Conservation (phyloP, 2,797 vertebrate genomes). For the Poecilia gillii region DNA sequence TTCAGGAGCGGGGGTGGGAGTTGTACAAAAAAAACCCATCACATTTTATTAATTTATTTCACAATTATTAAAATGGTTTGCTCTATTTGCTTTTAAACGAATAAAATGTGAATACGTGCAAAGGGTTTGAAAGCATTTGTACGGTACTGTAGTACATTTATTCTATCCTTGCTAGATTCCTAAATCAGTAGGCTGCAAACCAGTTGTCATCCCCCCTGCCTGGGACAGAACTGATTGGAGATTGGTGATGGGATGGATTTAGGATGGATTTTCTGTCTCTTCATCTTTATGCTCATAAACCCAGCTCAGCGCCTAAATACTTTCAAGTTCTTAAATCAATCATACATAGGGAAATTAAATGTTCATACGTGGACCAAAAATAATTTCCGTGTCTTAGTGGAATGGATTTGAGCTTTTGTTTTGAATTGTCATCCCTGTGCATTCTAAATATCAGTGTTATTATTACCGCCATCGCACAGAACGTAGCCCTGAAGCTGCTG, state of each 20-base stretch:
- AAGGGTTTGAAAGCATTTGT: background rate
- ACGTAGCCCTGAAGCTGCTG: slow-evolving; percentile 1
- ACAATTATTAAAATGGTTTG: background rate
- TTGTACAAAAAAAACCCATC: background rate
- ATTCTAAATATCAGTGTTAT: slow-evolving; percentile 28
- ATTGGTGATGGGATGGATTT: slow-evolving; percentile 62
- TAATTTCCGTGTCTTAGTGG: slow-evolving; percentile 56
- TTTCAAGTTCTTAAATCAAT: slow-evolving; percentile 65
- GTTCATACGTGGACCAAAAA: slow-evolving; percentile 40
- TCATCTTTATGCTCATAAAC: slow-evolving; percentile 67
- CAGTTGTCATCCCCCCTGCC: slow-evolving; percentile 51
- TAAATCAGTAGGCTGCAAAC: slow-evolving; percentile 47
- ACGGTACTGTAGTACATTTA: background rate
- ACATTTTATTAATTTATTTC: background rate
- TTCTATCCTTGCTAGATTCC: slow-evolving; percentile 43
- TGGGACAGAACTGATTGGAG: slow-evolving; percentile 54
- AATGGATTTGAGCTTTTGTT: slow-evolving; percentile 55
- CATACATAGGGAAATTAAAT: slow-evolving; percentile 65
- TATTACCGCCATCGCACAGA: slow-evolving; percentile 27
- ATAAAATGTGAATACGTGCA: background rate
- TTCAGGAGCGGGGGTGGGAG: background rate
- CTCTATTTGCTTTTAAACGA: background rate
- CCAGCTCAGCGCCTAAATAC: slow-evolving; percentile 65
- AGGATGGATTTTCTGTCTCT: slow-evolving; percentile 64
- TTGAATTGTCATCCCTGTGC: slow-evolving; percentile 40